These are phyloP conservation scores for Hymenopus coronatus DNA, from an alignment of 2,888 invertebrate species.

Conservation along the genomic window DNA sequence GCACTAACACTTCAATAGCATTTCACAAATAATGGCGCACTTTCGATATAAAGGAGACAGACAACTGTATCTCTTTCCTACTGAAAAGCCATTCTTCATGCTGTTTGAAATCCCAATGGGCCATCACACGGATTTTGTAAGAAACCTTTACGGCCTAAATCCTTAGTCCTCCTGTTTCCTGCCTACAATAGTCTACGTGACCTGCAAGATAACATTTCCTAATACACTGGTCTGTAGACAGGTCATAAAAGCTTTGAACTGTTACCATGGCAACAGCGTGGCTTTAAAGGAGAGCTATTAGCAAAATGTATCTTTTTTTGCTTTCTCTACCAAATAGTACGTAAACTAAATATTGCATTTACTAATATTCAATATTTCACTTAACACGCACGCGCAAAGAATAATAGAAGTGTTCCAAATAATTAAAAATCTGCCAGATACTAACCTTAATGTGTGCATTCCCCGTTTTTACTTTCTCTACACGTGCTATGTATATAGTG, in stretches of 20 bases:
- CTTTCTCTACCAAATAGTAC: too few species aligned
- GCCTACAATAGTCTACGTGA: not conserved
- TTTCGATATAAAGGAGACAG: not conserved
- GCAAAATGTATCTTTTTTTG: not conserved
- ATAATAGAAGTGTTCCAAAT: too few species aligned
- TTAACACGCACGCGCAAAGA: too few species aligned
- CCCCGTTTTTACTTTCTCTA: too few species aligned
- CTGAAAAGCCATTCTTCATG: not conserved
- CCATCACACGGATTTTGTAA: not conserved
- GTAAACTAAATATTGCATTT: too few species aligned
- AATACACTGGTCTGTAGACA: not conserved
- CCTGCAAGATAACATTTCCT: not conserved
- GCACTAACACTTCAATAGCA: not conserved
- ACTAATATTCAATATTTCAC: too few species aligned
- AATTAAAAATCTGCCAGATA: too few species aligned
- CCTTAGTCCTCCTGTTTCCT: not conserved
- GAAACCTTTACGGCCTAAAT: not conserved
- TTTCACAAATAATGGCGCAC: not conserved
- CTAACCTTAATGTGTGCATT: too few species aligned
- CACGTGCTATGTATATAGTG: too few species aligned
- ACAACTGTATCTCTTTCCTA: not conserved
- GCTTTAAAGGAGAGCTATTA: not conserved
- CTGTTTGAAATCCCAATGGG: not conserved
- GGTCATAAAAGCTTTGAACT: not conserved
- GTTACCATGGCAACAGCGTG: not conserved